phyloP scores from a whole-genome alignment of 2,113 vertebrate species.

The Anas platyrhynchos region DNA sequence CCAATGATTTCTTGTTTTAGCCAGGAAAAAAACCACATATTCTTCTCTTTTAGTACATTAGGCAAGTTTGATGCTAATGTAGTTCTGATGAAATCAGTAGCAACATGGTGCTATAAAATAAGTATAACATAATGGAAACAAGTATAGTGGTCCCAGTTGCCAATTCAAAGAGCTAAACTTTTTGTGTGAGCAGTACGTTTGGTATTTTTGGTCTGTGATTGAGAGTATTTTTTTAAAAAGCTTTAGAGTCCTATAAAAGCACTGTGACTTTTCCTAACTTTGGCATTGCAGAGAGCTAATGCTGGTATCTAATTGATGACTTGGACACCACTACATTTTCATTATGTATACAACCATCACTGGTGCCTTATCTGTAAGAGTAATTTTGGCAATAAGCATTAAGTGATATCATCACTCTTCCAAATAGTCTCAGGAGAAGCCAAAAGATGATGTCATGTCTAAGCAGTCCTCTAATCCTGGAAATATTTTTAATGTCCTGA shows the following conservation, averaged over 20 bases:
- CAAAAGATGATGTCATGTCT: conserved; percentile 42
- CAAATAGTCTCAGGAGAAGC: conserved; percentile 19
- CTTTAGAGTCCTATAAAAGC: not conserved
- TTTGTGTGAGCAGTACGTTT: not conserved
- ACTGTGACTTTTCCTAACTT: not conserved
- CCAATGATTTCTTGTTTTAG: not conserved
- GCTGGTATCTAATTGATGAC: not conserved
- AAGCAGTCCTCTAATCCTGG: not conserved
- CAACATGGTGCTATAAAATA: not conserved
- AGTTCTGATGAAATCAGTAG: conserved; percentile 12
- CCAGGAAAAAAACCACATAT: not conserved
- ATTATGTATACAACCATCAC: not conserved
- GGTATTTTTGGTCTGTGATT: not conserved
- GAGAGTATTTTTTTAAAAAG: not conserved
- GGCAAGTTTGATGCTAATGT: not conserved
- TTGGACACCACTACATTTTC: not conserved
- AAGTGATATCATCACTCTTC: conserved; percentile 23
- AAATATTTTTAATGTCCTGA: not conserved
- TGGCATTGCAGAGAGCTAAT: not conserved
- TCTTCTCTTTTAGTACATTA: not conserved
- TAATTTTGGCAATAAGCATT: conserved; percentile 6
- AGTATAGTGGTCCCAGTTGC: not conserved
- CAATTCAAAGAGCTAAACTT: not conserved
- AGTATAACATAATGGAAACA: not conserved
- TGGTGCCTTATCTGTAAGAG: not conserved